Base-by-base conservation (phyloP, 2,888 invertebrate species). In the Acleris emargana region DNA sequence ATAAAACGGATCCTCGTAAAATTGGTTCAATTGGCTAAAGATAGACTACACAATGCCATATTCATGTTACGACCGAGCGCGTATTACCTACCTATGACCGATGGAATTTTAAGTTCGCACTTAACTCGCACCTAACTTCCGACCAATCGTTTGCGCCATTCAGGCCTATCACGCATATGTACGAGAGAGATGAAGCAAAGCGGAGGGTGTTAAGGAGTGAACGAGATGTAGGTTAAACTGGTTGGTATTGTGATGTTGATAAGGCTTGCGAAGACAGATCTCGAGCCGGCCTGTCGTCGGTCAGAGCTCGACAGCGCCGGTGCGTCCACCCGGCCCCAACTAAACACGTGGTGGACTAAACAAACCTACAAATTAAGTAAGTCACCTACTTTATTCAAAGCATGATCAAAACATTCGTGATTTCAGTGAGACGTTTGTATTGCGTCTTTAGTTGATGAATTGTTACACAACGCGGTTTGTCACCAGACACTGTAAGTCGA, bases 341-440 rank as follows among this genome's bases (percentile, higher is more conserved):
- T 69, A 74, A 87, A 82, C 91, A 91, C 91, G 91, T 91, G 91
- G 88, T 82, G 83, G 86, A 81, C 78, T 71, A 76, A 57, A 67
- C 73, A 73, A 81, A 81, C 82, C 81, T 80, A 79, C 71, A 83
- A 84, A 82, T 78, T 70, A 71, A 73, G 89, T 91, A 75, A 90
- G 90, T 89, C 76, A 62, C 72, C 67, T 45, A 9, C 5, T 62
- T 71, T 32, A 16, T 32, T 60, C 32, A 7, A 22, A 55, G 49
- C 54, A 20, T 59, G 7, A 43, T 13, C n/a, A 20, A 18, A 20
- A 25, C n/a, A 5, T 42, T 7, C 11, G 1, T 11, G 1, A 18
- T 25, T 51, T 38, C 42, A 17, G 5, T 1, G 18, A 9, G 5
- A 49, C 16, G 25, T 13, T 50, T 22, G 58, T 38, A 5, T 16